Conservation (phyloP, 2,113 vertebrate species). For the Montifringilla adamsi region DNA sequence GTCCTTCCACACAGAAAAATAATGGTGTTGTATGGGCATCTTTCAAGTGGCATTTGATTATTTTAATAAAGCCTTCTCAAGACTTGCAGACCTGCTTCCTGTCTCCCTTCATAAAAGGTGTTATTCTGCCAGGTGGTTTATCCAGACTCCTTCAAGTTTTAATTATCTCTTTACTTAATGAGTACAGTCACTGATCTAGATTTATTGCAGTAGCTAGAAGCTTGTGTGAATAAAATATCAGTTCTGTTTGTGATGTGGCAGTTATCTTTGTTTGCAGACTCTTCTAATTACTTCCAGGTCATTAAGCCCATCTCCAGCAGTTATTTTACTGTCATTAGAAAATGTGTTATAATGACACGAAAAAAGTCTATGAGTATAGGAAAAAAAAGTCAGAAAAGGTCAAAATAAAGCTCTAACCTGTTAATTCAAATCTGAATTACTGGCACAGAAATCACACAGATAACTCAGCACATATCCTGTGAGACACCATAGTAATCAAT, state of each 20-base stretch:
- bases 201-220: slow-evolving; percentile 56
- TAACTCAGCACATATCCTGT: neutral
- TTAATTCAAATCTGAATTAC: slow-evolving; percentile 12
- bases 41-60: neutral
- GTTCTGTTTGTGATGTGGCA: slow-evolving; percentile 54
- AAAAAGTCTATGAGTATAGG: slow-evolving; percentile 25
- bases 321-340: slow-evolving; percentile 66
- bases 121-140: slow-evolving; percentile 35
- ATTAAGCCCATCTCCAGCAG: slow-evolving; percentile 65
- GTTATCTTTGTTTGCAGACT: slow-evolving; percentile 69
- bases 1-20: neutral
- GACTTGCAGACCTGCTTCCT: neutral
- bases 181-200: slow-evolving; percentile 62
- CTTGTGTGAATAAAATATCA: slow-evolving; percentile 63
- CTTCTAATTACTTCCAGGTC: slow-evolving; percentile 72
- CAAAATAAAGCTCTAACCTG: slow-evolving; percentile 1
- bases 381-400: neutral
- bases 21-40: neutral
- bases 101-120: neutral
- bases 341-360: slow-evolving; percentile 55
- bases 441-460: neutral
- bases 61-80: neutral
- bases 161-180: slow-evolving; percentile 58
- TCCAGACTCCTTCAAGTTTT: slow-evolving; percentile 43
- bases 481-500: neutral